Conservation (phyloP, 2,113 vertebrate species). For the Archilochus colubris region DNA sequence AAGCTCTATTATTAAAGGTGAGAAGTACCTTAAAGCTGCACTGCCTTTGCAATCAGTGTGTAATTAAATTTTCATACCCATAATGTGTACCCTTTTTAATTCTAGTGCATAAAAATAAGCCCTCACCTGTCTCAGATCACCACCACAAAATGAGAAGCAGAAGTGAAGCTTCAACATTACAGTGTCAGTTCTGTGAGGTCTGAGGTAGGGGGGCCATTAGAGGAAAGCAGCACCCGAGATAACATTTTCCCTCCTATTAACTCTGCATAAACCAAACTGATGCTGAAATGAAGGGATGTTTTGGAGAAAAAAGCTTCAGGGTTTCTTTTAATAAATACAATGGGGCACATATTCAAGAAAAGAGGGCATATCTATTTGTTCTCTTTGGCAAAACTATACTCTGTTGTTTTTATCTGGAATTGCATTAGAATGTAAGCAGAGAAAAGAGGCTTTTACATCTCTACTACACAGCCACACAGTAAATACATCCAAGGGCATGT, state of each 20-base stretch:
- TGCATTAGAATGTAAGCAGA: not conserved
- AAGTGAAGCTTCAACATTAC: not conserved
- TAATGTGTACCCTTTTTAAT: not conserved
- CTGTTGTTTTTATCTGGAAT: not conserved
- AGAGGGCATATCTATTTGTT: not conserved
- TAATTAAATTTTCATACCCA: not conserved
- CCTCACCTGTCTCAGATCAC: not conserved
- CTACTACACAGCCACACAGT: not conserved
- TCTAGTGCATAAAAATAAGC: not conserved
- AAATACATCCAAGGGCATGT: not conserved
- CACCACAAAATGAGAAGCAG: not conserved
- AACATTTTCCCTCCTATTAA: not conserved
- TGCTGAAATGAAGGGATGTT: not conserved
- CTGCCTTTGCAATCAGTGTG: not conserved
- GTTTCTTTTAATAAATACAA: not conserved
- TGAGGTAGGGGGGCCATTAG: not conserved
- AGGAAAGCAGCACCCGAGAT: not conserved
- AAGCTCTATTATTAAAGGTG: constrained; percentile 15
- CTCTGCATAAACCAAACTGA: constrained; percentile 9
- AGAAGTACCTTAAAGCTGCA: not conserved
- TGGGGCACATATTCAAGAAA: not conserved
- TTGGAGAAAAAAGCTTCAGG: not conserved
- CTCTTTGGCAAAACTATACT: not conserved
- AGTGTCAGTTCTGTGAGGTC: not conserved
- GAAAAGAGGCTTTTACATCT: not conserved